Conservation (phyloP, 2,888 invertebrate genomes). For the Lycophotia porphyrea region DNA sequence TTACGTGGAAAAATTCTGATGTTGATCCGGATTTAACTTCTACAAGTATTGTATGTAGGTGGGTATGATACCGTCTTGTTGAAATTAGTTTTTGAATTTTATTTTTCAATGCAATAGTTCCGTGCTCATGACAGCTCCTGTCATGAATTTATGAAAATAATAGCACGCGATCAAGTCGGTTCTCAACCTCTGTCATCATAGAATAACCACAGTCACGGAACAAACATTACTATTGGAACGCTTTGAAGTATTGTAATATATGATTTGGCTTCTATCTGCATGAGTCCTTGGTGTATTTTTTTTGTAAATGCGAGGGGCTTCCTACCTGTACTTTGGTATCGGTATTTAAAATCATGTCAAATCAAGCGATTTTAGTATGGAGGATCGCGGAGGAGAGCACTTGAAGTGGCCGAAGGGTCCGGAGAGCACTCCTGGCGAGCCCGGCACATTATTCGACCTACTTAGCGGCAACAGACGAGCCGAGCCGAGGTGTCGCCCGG, state of each 20-base stretch:
- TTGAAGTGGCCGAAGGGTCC: constrained; percentile 78
- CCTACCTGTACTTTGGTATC: constrained; percentile 78
- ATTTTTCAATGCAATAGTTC: constrained; percentile 53
- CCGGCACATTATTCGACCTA: constrained; percentile 89
- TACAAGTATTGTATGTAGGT: constrained; percentile 9
- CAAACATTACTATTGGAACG: constrained; percentile 58
- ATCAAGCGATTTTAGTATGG: constrained; percentile 88
- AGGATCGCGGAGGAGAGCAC: constrained; percentile 80
- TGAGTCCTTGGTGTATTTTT: constrained; percentile 35
- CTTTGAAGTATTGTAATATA: constrained; percentile 34
- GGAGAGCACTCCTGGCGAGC: constrained; percentile 83
- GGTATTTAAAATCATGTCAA: constrained; percentile 89
- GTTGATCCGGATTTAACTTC: constrained; percentile 5
- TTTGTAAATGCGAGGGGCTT: constrained; percentile 27
- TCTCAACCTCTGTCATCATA: constrained; percentile 62
- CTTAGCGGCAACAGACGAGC: constrained; percentile 81
- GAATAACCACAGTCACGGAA: constrained; percentile 62
- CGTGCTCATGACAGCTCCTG: constrained; percentile 57
- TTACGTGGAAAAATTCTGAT: constrained; percentile 5
- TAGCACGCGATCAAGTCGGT: constrained; percentile 66
- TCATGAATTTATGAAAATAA: constrained; percentile 62
- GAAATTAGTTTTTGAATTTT: constrained; percentile 34
- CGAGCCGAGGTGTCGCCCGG: constrained; percentile 81
- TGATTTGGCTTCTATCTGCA: constrained; percentile 14
- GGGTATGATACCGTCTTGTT: constrained; percentile 1